phyloP scores from a whole-genome alignment of 2,113 vertebrate species.

The Zosterops lateralis region DNA sequence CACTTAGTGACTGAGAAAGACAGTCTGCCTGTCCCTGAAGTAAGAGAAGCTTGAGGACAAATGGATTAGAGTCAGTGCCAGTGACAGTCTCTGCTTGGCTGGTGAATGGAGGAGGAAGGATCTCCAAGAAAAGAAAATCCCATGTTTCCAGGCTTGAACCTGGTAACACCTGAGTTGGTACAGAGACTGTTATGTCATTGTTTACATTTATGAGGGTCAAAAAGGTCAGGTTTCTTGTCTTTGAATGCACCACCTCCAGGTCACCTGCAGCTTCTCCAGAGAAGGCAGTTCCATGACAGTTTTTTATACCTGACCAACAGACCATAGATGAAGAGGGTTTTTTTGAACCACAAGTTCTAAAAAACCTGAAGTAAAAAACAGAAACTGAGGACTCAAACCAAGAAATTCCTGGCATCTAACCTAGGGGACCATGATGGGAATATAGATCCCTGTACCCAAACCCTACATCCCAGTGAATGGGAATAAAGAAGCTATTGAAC shows the following conservation, averaged over 20 bases:
- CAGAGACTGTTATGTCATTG: neutral
- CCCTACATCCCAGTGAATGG: neutral
- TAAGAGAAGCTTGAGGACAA: neutral
- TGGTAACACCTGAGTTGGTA: neutral
- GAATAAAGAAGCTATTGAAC: neutral
- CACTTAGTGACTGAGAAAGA: neutral
- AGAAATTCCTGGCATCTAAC: neutral
- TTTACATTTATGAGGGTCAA: neutral
- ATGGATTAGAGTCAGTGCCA: neutral
- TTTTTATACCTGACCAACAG: neutral
- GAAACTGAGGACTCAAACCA: neutral
- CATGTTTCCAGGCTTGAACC: neutral
- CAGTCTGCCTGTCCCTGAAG: neutral
- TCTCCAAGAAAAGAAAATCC: neutral
- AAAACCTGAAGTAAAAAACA: neutral
- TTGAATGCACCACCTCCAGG: neutral
- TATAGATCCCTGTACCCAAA: neutral
- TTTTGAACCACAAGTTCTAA: neutral
- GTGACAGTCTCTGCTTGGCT: neutral
- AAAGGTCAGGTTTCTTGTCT: neutral
- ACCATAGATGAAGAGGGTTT: neutral
- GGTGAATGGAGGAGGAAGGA: neutral
- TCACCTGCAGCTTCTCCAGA: neutral
- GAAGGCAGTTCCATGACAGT: neutral
- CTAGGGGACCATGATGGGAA: neutral